Evolutionary conservation across 2,888 invertebrate genomes (phyloP).

Genomic region (Epistrophe grossulariae): DNA sequence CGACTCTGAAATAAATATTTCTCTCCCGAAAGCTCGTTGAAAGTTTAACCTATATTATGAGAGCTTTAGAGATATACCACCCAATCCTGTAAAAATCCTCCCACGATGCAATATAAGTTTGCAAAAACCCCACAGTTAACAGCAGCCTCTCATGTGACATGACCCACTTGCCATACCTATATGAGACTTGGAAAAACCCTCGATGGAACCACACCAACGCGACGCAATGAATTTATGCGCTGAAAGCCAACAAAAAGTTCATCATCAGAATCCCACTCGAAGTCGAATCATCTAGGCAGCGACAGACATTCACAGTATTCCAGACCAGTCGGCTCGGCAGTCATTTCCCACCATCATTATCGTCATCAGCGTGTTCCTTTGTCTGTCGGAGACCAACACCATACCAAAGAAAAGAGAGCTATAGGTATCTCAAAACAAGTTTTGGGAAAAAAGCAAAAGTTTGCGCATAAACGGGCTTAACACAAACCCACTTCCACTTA

Average conservation of each 20-base stretch:
- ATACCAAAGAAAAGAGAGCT: constrained; percentile 18
- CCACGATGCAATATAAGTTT: not conserved
- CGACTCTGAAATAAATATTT: constrained; percentile 10
- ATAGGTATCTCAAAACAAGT: constrained; percentile 14
- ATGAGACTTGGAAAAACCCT: constrained; percentile 50
- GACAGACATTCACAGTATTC: constrained; percentile 8
- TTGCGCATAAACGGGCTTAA: constrained; percentile 35
- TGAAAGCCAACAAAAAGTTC: constrained; percentile 53
- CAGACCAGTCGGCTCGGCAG: constrained; percentile 43
- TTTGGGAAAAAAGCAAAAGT: constrained; percentile 13
- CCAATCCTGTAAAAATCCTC: constrained; percentile 16
- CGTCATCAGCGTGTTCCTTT: constrained; percentile 29
- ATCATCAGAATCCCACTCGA: constrained; percentile 27
- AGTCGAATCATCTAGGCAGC: constrained; percentile 43
- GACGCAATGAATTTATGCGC: not conserved
- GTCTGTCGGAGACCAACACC: constrained; percentile 2
- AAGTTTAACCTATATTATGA: constrained; percentile 56
- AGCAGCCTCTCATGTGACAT: not conserved
- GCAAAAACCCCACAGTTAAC: not conserved
- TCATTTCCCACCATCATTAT: constrained; percentile 60
- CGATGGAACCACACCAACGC: constrained; percentile 19
- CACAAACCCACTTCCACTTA: constrained; percentile 52
- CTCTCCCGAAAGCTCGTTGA: constrained; percentile 49
- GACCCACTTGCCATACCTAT: not conserved
- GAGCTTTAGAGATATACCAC: not conserved